Evolutionary conservation across 2,797 vertebrate species (phyloP).

Genomic region (Remorina albescens): DNA sequence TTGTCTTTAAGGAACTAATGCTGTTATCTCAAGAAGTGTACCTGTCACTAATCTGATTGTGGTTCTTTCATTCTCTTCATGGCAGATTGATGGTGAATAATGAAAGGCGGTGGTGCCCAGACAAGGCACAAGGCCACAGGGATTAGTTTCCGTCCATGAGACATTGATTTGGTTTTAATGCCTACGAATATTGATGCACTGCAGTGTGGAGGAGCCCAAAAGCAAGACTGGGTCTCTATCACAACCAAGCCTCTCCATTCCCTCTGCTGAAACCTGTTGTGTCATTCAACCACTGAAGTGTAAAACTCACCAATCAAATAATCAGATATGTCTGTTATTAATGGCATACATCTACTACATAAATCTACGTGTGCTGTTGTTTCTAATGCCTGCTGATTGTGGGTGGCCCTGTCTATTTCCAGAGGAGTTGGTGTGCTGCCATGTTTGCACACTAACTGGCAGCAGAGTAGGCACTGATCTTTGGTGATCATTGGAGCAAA

Average conservation of each 20-base stretch:
- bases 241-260: slow-evolving; percentile 9
- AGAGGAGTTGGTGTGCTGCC: slow-evolving; percentile 55
- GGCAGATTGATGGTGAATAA: slow-evolving; percentile 76
- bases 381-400: slow-evolving; percentile 48
- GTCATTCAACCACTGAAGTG: slow-evolving; percentile 26
- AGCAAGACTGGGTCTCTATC: slow-evolving; percentile 34
- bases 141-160: slow-evolving; percentile 71
- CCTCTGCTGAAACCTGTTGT: slow-evolving; percentile 17
- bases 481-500: slow-evolving; percentile 66
- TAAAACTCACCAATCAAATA: slow-evolving; percentile 33
- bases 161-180: slow-evolving; percentile 82
- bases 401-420: slow-evolving; percentile 53
- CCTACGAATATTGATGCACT: slow-evolving; percentile 76
- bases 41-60: slow-evolving; percentile 76
- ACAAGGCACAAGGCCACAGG: slow-evolving; percentile 71
- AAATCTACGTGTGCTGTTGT: slow-evolving; percentile 9
- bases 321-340: slow-evolving; percentile 37
- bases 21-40: slow-evolving; percentile 69
- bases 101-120: slow-evolving; percentile 72
- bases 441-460: slow-evolving; percentile 64
- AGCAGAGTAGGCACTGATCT: slow-evolving; percentile 56
- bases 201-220: slow-evolving; percentile 46
- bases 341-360: slow-evolving; percentile 19
- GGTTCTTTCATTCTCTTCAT: slow-evolving; percentile 71
- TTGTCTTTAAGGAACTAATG: slow-evolving; percentile 62